Base-by-base conservation (phyloP, 2,888 invertebrate species). In the Xiphydria camelus region DNA sequence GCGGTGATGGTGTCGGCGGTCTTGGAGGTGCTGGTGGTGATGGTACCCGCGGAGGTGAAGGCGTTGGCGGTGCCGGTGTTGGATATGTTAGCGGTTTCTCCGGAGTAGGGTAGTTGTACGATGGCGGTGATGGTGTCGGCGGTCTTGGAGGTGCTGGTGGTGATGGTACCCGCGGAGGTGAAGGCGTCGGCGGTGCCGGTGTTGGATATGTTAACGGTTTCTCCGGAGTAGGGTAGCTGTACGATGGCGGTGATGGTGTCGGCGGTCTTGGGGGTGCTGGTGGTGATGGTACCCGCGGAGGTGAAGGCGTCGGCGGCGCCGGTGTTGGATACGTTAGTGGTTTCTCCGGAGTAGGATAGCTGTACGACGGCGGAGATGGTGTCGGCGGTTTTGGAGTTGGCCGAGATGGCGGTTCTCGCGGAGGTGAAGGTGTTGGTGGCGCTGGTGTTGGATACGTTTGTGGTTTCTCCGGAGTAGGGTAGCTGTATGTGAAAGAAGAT, bases 181-280 rank as follows among this genome's bases (percentile, higher is more conserved):
- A 50, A 2, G 22, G 36, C 10, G 47, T 46, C 17, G 49, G 51
- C 31, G 56, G 51, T 22, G 34, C 29, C n/a, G 36, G 19, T 37
- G 41, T 26, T 34, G 49, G 45, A 6, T 38, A 21, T 7, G 34
- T 42, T 29, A 73, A 67, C 5, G 68, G 59, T 12, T 4, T 26
- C 1, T 1, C 57, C 2, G 70, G 67, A 21, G 53, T 47, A 26
- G 56, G 53, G 48, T 70, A 57, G n/a, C 58, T 46, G 43, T 70
- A 70, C 22, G 67, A 67, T 21, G 53, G 57, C n/a, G 6, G 26
- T 26, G 6, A 4, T 26, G 4, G 10, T n/a, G n/a, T 26, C 4
- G 26, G 26, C 10, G 26, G 10, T 6, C 53, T 51, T 22, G 29
- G 23, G 6, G 45, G 41, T 4, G 46, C 26, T 4, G 31, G 25